Evolutionary conservation across 2,113 vertebrate genomes (phyloP).

Genomic region (Diphyllodes magnificus): DNA sequence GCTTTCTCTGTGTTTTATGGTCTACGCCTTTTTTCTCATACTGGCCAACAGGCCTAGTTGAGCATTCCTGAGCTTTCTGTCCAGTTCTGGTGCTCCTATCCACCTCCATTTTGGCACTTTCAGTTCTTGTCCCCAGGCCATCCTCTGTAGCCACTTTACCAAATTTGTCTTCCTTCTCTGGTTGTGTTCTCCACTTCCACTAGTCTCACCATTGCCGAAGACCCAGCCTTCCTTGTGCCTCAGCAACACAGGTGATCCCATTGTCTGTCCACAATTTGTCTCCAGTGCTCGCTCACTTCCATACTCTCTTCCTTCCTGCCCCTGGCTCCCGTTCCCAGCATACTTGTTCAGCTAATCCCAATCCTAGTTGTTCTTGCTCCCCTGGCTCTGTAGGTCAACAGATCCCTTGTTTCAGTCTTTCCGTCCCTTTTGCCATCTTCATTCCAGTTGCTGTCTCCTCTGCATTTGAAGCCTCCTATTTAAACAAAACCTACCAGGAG

Average conservation of each 20-base stretch:
- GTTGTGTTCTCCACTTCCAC: not conserved
- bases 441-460: not conserved
- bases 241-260: not conserved
- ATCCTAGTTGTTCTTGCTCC: not conserved
- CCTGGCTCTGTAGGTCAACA: not conserved
- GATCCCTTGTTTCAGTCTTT: not conserved
- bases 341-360: not conserved
- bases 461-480: not conserved
- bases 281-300: not conserved
- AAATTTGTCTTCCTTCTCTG: not conserved
- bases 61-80: not conserved
- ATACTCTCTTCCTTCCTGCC: not conserved
- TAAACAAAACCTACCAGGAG: not conserved
- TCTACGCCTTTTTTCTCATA: not conserved
- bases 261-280: not conserved
- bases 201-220: not conserved
- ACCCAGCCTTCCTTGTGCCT: not conserved
- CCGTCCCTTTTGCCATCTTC: not conserved
- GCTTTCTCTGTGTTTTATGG: not conserved
- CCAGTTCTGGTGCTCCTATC: not conserved
- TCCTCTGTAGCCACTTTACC: not conserved
- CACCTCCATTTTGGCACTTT: not conserved
- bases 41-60: not conserved
- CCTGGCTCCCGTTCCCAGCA: not conserved
- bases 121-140: not conserved